phyloP scores from a whole-genome alignment of 2,113 vertebrate genomes.

The Aptenodytes forsteri region DNA sequence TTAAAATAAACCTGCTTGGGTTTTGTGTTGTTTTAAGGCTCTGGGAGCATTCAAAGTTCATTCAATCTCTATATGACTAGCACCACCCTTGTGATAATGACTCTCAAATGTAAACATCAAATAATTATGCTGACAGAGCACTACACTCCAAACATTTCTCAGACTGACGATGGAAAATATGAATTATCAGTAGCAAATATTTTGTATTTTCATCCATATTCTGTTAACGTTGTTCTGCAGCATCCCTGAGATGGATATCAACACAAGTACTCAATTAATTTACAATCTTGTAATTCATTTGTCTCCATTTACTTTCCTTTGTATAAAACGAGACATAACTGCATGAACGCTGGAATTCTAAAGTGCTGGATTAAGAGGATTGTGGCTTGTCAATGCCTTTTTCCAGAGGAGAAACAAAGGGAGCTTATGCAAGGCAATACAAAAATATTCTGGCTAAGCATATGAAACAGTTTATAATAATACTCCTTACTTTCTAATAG shows the following conservation, averaged over 20 bases:
- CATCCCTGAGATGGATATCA: slow-evolving; percentile 11
- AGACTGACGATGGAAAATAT: background rate
- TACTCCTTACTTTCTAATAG: background rate
- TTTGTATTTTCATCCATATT: slow-evolving; percentile 11
- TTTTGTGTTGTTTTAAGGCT: background rate
- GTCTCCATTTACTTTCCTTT: slow-evolving; percentile 51
- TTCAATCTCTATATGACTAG: background rate
- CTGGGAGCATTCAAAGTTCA: background rate
- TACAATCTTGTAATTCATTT: slow-evolving; percentile 56
- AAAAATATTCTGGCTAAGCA: background rate
- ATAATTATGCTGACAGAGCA: background rate
- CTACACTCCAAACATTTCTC: background rate
- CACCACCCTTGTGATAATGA: background rate
- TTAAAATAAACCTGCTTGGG: background rate
- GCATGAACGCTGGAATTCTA: background rate
- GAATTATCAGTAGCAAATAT: slow-evolving; percentile 1
- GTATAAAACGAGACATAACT: slow-evolving; percentile 39
- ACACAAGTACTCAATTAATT: slow-evolving; percentile 51
- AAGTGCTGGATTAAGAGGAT: slow-evolving; percentile 35
- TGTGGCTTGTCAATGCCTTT: background rate
- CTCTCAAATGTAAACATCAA: background rate
- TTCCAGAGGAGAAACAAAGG: slow-evolving; percentile 12
- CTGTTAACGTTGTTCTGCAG: background rate
- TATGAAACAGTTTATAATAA: slow-evolving; percentile 43
- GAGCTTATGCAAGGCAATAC: slow-evolving; percentile 36